Evolutionary conservation across 2,113 vertebrate genomes (phyloP), one percentile per base, ranked within the genome.

Genomic region (Pterocles burchelli): DNA sequence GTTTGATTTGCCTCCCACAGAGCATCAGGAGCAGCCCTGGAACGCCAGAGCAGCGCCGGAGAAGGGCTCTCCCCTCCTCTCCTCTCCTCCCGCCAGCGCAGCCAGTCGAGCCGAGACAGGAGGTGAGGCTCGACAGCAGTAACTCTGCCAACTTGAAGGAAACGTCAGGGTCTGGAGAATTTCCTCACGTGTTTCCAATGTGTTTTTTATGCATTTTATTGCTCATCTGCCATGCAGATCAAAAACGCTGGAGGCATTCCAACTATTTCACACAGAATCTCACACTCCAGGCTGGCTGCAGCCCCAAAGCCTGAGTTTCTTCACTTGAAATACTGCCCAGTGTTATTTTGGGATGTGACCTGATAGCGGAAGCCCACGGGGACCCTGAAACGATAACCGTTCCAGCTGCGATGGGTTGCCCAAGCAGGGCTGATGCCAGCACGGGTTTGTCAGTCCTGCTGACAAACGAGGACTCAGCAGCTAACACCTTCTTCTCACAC

Each of bases 321-420:
- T 98, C 98, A 98, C 98, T 99, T 99, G 99, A 99, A 99, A 99
- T 98, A 93, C 94, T 98, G 98, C 99, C 99, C 98, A 98, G 94
- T 99, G 98, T 98, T 99, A 99, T 99, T 99, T 99, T 99, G 98
- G 99, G 98, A 97, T 97, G 97, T 99, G 99, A 99, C 99, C 99
- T 98, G 99, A 98, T 98, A 98, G 98, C 98, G 98, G 98, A 99
- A 99, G 98, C 99, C 99, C 98, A 99, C 92, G 97, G 99, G 98
- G 99, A 99, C 98, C 98, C 98, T 79, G 96, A 79, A 89, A 97
- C 34, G 90, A 93, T 97, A 97, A 96, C 95, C 1, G 96, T 88
- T 98, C 97, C 98, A 98, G 98, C 97, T 98, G 98, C 85, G 79
- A 97, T 55, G 93, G 98, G 97, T 46, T 97, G 97, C 97, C 97